Evolutionary conservation across 2,888 invertebrate genomes (phyloP).

Genomic region (Psococerastis gibbosa): DNA sequence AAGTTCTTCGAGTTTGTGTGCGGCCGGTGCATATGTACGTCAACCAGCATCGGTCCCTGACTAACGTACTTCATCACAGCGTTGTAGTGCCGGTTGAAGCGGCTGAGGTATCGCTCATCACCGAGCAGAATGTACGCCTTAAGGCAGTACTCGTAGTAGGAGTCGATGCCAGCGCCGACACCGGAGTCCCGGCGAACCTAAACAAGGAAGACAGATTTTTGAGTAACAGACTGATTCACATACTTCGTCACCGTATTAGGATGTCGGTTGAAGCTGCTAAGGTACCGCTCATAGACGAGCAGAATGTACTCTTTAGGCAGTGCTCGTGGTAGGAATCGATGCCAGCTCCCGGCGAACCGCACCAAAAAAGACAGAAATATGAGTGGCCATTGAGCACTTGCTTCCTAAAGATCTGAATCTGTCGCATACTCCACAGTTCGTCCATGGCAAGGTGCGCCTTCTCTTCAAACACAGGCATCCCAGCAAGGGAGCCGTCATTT

Average conservation of each 20-base stretch:
- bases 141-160: constrained; percentile 95
- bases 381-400: constrained; percentile 87
- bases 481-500: too few relatives aligned
- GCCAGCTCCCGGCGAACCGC: constrained; percentile 96
- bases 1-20: constrained; percentile 86
- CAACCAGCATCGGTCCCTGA: constrained; percentile 84
- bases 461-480: too few relatives aligned
- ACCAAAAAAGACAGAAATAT: constrained; percentile 49
- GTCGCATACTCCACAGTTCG: constrained; percentile 84
- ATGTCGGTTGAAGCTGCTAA: too few relatives aligned
- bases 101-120: constrained; percentile 79
- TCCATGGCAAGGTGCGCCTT: constrained; percentile 95
- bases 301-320: constrained; percentile 90
- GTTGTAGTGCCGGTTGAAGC: constrained; percentile 85
- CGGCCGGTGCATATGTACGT: constrained; percentile 92
- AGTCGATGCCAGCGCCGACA: constrained; percentile 97
- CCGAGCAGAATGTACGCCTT: constrained; percentile 92
- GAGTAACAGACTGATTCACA: too few relatives aligned
- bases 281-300: constrained; percentile 84
- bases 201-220: too few relatives aligned
- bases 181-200: constrained; percentile 67
- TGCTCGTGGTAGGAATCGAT: constrained; percentile 99
- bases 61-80: constrained; percentile 96
- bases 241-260: too few relatives aligned
- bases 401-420: constrained; percentile 91